A percentile compares a stretch with the other conserved stretches of the same genome.
Evolutionary conservation across 2,797 vertebrate genomes (phyloP).

Genomic region (Ctenopoma multispine): DNA sequence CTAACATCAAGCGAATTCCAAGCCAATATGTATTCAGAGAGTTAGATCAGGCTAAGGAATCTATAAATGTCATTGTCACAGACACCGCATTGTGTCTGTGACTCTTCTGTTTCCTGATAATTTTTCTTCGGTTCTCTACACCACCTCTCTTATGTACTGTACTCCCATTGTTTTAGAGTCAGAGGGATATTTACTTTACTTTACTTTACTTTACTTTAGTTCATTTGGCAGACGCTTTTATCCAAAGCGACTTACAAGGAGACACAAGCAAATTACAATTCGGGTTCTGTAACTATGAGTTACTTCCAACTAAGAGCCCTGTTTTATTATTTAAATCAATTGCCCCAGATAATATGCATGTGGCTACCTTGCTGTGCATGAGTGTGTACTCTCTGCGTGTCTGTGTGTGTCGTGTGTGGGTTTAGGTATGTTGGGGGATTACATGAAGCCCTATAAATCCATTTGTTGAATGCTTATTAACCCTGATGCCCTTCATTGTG

Average conservation of each 20-base stretch:
- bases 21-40: conserved; percentile 43
- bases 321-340: conserved; percentile 19
- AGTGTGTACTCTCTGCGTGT: conserved; percentile 14
- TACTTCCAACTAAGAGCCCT: too few species aligned
- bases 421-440: conserved; percentile 55
- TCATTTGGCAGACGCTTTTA: too few species aligned
- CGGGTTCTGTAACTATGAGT: too few species aligned
- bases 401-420: conserved; percentile 17
- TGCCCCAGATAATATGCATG: neutral
- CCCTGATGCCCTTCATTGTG: conserved; percentile 60
- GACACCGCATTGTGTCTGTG: conserved; percentile 8
- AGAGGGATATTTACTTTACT: too few species aligned
- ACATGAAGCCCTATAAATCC: conserved; percentile 63
- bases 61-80: conserved; percentile 28
- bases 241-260: too few species aligned
- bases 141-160: neutral
- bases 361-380: neutral
- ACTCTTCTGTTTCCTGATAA: conserved; percentile 3
- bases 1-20: conserved; percentile 24
- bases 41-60: conserved; percentile 34
- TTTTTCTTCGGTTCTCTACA: conserved; percentile 14
- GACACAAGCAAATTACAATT: too few species aligned
- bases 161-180: neutral
- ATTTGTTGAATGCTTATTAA: conserved; percentile 76
- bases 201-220: too few species aligned